Evolutionary conservation across 2,113 vertebrate species (phyloP), one percentile per base, ranked within the genome.

Genomic region (Perca fluviatilis): DNA sequence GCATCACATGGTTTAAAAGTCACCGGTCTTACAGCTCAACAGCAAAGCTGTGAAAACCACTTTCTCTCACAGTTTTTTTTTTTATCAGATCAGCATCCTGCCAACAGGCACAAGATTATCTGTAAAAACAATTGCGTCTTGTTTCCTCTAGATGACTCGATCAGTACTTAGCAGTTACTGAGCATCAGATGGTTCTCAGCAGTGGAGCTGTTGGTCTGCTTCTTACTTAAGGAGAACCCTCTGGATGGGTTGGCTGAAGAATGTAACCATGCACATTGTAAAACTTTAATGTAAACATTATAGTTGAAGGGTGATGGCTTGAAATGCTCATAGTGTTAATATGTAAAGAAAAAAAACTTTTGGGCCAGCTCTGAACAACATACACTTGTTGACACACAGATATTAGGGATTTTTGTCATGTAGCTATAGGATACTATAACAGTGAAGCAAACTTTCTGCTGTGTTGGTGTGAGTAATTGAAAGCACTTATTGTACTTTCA

Each of bases 21-120:
- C 2, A n/a, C 1, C 19, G 7, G 51, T 62, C 0, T 0, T 18
- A n/a, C 36, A 57, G 15, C 19, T 19, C 6, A 23, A 6, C 25
- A 13, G 25, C 60, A 60, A 40, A 62, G 56, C 16, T 58, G 46
- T 86, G 79, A 88, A 88, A 91, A 84, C 88, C 86, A 89, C 88
- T 83, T 90, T 85, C 88, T 90, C 36, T 63, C 1, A 15, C 25
- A 46, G 76, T 30, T 54, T 40, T 25, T 16, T 30, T 54, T 25
- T 18, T 51, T 56, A 7, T 69, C 25, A 58, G 18, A 58, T 16
- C 40, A 21, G 53, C 21, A 67, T 73, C 21, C 51, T 30, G 4
- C 5, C 0, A 27, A 19, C 18, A 46, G 9, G 3, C 27, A 23
- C 12, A 27, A n/a, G 2, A 30, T 19, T 13, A 50, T 49, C 11